A percentile compares a stretch with the other conserved stretches of the same genome.
These are phyloP conservation scores for Trachops cirrhosus DNA, from an alignment of 2,797 vertebrate genomes.

Conservation along the genomic window DNA sequence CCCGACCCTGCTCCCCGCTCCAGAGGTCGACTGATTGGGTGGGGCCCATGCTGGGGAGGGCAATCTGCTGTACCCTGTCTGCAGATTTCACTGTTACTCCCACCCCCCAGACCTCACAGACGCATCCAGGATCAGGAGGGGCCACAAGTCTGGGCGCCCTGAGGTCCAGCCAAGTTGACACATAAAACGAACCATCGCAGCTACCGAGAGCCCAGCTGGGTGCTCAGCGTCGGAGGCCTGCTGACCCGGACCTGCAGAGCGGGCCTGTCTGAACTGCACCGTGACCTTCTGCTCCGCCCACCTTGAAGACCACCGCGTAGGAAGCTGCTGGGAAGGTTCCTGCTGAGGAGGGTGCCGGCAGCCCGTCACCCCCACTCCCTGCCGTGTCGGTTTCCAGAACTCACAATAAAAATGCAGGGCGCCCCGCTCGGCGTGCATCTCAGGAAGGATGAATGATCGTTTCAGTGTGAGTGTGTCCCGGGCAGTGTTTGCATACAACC, in stretches of 20 bases:
- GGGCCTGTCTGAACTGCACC: accelerated
- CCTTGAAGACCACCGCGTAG: accelerated
- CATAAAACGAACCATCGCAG: background rate
- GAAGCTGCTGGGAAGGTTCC: background rate
- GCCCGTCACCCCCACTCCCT: accelerated
- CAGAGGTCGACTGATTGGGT: background rate
- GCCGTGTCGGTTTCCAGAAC: background rate
- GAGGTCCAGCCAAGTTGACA: no score
- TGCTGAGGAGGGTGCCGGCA: background rate
- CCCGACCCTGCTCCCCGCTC: no score
- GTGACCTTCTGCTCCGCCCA: accelerated
- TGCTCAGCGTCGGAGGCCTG: accelerated
- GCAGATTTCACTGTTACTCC: background rate
- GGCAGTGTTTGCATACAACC: accelerated
- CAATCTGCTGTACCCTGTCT: background rate
- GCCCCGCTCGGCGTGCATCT: accelerated
- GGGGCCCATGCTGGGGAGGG: accelerated
- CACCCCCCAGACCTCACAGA: background rate
- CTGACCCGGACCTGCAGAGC: accelerated
- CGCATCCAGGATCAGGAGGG: background rate
- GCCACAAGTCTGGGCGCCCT: background rate
- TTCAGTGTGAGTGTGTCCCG: accelerated
- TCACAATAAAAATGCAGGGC: background rate
- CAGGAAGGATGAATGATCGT: accelerated
- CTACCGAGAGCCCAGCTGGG: background rate